Conservation (phyloP, 2,888 invertebrate genomes). For the Chloromyia formosa region DNA sequence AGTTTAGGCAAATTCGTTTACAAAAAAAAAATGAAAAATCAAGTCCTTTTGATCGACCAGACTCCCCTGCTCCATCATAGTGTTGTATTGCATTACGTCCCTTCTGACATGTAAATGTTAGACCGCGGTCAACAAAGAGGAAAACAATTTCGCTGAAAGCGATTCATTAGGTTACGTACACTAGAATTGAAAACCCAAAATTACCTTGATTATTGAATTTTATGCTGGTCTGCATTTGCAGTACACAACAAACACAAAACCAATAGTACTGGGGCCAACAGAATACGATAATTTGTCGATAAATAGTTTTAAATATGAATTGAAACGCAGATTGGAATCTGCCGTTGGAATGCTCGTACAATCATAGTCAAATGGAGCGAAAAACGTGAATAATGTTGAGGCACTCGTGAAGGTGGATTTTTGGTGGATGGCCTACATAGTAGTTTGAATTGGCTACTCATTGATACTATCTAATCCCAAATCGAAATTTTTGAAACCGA, state of each 20-base stretch:
- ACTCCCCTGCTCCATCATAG: neutral
- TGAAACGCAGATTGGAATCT: constrained; percentile 22
- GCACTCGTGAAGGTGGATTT: no score
- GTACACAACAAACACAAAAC: no score
- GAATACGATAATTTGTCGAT: constrained; percentile 31
- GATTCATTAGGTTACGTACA: constrained; percentile 32
- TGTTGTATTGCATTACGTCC: neutral
- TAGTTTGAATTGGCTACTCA: no score
- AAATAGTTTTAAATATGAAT: constrained; percentile 39
- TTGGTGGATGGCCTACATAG: no score
- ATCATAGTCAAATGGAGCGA: no score
- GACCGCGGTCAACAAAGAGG: constrained; percentile 22
- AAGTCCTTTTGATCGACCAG: no score
- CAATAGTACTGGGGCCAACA: neutral
- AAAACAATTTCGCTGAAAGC: constrained; percentile 32
- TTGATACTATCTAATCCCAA: no score
- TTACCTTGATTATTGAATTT: constrained; percentile 37
- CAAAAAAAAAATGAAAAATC: no score
- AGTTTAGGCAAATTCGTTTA: no score
- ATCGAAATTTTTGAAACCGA: no score
- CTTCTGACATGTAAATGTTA: constrained; percentile 19
- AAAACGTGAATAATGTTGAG: no score
- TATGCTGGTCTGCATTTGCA: constrained; percentile 19
- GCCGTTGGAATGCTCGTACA: no score
- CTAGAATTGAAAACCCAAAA: constrained; percentile 31